Conservation (phyloP, 2,888 invertebrate species). For the Macrosiphum euphorbiae region DNA sequence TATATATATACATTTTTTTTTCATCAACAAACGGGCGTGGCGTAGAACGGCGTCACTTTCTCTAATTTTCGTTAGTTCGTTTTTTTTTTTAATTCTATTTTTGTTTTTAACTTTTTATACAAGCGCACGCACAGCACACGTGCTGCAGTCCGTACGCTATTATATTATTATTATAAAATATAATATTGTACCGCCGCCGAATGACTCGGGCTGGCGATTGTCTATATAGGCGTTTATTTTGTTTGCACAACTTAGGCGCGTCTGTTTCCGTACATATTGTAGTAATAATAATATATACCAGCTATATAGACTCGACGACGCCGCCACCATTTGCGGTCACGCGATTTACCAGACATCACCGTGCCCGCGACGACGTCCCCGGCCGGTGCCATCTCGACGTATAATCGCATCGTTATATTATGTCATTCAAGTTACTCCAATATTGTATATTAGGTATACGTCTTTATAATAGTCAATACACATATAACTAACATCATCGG, state of each 20-base stretch:
- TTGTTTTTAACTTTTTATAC: background rate
- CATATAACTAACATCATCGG: background rate
- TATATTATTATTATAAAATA: background rate
- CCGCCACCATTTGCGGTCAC: conserved; percentile 3
- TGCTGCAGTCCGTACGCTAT: background rate
- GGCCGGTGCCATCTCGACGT: conserved; percentile 20
- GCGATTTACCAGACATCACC: background rate
- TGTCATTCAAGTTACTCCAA: background rate
- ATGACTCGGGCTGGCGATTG: background rate
- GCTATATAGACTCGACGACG: background rate
- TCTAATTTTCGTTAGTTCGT: background rate
- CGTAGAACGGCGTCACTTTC: background rate
- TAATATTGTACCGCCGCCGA: background rate
- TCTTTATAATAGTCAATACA: background rate
- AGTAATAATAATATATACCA: background rate
- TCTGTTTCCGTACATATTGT: background rate
- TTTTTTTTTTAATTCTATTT: background rate
- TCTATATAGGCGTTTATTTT: background rate
- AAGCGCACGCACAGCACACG: background rate
- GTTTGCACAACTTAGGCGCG: background rate
- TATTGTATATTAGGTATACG: background rate
- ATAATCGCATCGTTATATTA: background rate
- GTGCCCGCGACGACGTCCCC: background rate
- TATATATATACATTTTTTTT: background rate
- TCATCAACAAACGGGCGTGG: background rate